These are phyloP conservation scores for Apogon talboti DNA, from an alignment of 2,797 vertebrate species.

Conservation along the genomic window DNA sequence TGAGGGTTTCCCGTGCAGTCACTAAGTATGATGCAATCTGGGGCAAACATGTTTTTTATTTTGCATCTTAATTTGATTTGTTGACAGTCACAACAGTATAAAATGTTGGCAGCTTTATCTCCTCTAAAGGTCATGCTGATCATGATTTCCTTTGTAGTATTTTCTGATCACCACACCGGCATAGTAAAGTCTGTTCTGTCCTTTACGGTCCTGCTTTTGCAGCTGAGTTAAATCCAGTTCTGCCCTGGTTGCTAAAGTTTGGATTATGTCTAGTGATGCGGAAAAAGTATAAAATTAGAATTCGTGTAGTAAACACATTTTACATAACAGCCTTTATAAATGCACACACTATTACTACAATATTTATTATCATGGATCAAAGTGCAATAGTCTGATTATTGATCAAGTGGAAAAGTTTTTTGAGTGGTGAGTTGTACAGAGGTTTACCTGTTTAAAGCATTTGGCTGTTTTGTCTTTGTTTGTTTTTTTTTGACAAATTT, in stretches of 20 bases:
- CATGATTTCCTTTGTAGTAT: not conserved
- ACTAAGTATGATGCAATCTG: not conserved
- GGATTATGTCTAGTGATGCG: constrained; percentile 45
- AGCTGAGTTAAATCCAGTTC: constrained; percentile 44
- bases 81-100: not conserved
- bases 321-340: constrained; percentile 8
- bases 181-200: constrained; percentile 24
- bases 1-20: not conserved
- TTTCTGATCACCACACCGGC: not conserved
- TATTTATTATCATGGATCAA: not conserved
- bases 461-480: not conserved
- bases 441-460: constrained; percentile 12
- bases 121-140: not conserved
- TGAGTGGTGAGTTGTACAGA: constrained; percentile 6
- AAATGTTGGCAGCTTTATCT: not conserved
- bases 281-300: constrained; percentile 23
- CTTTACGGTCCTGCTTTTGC: constrained; percentile 32
- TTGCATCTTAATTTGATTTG: not conserved
- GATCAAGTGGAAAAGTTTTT: not conserved
- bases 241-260: constrained; percentile 43
- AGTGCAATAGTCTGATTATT: constrained; percentile 10
- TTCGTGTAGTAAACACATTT: constrained; percentile 30
- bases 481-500: not conserved
- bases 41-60: not conserved
- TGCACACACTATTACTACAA: not conserved